Evolutionary conservation across 1,140 invertebrate genomes (phyloP).

Genomic region (Pinna nobilis): DNA sequence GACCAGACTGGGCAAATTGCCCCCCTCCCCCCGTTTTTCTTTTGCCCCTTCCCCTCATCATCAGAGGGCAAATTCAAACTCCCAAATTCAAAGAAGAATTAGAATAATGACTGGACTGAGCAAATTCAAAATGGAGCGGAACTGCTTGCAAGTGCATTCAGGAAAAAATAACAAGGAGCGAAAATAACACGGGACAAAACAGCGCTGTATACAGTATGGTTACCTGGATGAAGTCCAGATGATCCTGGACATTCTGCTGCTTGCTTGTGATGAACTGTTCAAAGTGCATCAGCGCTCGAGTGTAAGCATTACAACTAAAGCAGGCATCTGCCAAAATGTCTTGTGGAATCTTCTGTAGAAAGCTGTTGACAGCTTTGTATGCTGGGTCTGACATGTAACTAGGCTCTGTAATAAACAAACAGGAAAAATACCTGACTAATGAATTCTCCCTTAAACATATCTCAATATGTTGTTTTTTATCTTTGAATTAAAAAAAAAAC

Average conservation of each 20-base stretch:
- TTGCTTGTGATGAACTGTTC: constrained; percentile 75
- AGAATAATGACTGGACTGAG: no score
- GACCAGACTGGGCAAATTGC: no score
- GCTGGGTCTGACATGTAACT: constrained; percentile 53
- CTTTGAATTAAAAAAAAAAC: background rate
- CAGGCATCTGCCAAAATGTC: constrained; percentile 76
- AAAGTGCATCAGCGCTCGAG: constrained; percentile 77
- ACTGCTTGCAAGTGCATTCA: no score
- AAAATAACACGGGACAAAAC: no score
- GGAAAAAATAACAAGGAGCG: no score
- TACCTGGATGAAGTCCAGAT: constrained; percentile 76
- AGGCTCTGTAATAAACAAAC: constrained; percentile 26
- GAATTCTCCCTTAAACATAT: background rate
- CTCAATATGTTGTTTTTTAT: background rate
- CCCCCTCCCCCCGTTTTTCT: no score
- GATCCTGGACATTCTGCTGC: constrained; percentile 66
- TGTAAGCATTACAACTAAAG: constrained; percentile 77
- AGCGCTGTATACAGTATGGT: background rate
- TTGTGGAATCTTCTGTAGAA: constrained; percentile 76
- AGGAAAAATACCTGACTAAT: background rate
- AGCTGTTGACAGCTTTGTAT: constrained; percentile 68
- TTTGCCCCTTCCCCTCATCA: no score
- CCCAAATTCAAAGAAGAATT: no score
- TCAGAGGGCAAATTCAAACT: no score
- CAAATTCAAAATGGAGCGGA: no score